Conservation (phyloP, 2,797 vertebrate genomes). For the Sardinella longiceps region DNA sequence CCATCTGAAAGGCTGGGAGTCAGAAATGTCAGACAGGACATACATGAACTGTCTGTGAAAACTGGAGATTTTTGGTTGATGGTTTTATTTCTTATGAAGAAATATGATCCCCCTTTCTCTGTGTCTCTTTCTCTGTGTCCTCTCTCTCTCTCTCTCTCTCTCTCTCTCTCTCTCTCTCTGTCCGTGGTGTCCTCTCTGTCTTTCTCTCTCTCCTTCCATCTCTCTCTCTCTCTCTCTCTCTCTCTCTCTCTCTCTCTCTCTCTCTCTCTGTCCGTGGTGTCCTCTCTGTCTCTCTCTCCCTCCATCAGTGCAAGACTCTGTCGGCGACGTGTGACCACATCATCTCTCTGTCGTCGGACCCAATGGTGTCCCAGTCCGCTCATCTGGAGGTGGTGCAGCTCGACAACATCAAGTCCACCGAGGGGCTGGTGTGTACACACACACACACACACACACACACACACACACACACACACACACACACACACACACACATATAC, state of each 20-base stretch:
- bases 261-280: constrained; percentile 7
- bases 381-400: constrained; percentile 98
- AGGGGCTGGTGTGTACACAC: constrained; percentile 92
- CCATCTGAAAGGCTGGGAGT: too few species aligned
- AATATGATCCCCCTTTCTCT: not conserved
- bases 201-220: not conserved
- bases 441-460: not conserved
- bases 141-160: not conserved
- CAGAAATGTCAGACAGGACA: too few species aligned
- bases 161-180: not conserved
- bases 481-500: not conserved
- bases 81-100: too few species aligned
- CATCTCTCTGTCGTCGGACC: constrained; percentile 96
- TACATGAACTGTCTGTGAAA: too few species aligned
- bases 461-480: not conserved
- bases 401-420: constrained; percentile 96
- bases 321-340: constrained; percentile 98
- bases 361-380: constrained; percentile 96
- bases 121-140: not conserved
- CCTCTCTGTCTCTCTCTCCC: constrained; percentile 20
- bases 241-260: constrained; percentile 31
- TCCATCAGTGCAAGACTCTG: constrained; percentile 92
- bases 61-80: too few species aligned
- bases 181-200: not conserved
- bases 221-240: not conserved